Evolutionary conservation across 1,140 invertebrate species (phyloP), one percentile per base, ranked within the genome.

Genomic region (Drosophila repletoides): DNA sequence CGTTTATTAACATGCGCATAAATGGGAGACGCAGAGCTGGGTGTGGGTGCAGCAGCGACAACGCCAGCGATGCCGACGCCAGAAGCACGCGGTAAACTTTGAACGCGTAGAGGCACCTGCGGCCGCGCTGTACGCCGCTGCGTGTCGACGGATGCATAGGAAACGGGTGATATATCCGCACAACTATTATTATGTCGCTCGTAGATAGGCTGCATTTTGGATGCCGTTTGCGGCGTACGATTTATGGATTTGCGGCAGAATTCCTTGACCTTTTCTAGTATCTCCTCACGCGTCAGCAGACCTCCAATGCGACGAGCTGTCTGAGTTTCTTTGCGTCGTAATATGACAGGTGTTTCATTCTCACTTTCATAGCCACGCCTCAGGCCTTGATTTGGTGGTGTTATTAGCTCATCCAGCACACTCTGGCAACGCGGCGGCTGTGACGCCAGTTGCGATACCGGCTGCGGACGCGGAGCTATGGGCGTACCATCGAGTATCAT

Each of bases 231-330:
- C 24, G 74, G 72, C 0, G 77, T 74, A 31, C 75, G 76, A 48
- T 72, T 86, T 9, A 90, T 68, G 21, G 88, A 89, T 38, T 90
- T 89, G 17, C 83, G 76, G 29, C 89, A 90, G 45, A 90, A 90
- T 43, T 90, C 89, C 19, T 88, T 88, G 1, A 90, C 87, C 55
- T 81, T 90, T n/a, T 88, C 76, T 1, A 90, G 63, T 3, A 90
- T 90, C 63, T 90, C 89, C 12, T 89, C 88, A 6, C 87, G 63
- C 0, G 88, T 88, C n/a, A 90, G 34, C 5, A 88, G 38, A 0
- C 76, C 84, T 0, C 88, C 84, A 12, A 88, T 89, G 14, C 86
- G 77, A 1, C 81, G 81, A 0, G 34, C 21, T 0, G 28, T 12
- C 5, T 28, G 40, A 21, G 21, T 28, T 22, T 49, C 60, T 17